Conservation (phyloP, 2,888 invertebrate species). For the Ariolimax columbianus region DNA sequence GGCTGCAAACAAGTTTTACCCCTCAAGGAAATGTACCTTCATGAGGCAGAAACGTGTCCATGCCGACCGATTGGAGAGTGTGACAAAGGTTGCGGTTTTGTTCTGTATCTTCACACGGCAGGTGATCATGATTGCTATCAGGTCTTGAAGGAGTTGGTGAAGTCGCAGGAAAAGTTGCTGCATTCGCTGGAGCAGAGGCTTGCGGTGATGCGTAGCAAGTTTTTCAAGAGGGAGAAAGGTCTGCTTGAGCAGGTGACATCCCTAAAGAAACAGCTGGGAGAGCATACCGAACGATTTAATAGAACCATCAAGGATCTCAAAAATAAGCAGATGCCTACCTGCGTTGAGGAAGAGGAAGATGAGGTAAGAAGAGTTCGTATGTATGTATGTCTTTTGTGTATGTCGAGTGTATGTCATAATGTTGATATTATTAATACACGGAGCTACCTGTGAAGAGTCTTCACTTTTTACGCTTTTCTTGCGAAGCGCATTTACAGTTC, state of each 20-base stretch:
- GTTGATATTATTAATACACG: too few species aligned
- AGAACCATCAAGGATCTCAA: slow-evolving; percentile 51
- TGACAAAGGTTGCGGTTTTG: slow-evolving; percentile 65
- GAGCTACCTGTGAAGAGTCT: too few species aligned
- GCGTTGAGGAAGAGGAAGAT: not conserved
- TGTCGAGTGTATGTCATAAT: too few species aligned
- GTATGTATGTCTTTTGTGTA: too few species aligned
- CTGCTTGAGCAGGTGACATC: slow-evolving; percentile 60
- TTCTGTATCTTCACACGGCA: slow-evolving; percentile 55
- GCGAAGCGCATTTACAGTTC: too few species aligned
- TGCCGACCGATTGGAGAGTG: slow-evolving; percentile 67
- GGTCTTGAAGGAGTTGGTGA: slow-evolving; percentile 60
- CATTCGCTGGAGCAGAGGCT: slow-evolving; percentile 61
- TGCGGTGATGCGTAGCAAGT: slow-evolving; percentile 54
- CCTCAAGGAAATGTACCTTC: slow-evolving; percentile 56
- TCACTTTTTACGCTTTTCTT: too few species aligned
- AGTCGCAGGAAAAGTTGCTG: slow-evolving; percentile 61
- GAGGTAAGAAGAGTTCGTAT: slow-evolving; percentile 14
- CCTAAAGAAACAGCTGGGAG: slow-evolving; percentile 62
- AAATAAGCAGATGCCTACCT: not conserved
- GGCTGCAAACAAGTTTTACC: slow-evolving; percentile 61
- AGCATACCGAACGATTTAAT: slow-evolving; percentile 63
- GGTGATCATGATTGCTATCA: slow-evolving; percentile 64
- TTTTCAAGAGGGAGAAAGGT: slow-evolving; percentile 62
- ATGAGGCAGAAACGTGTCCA: slow-evolving; percentile 62